Percentiles rank a stretch among this genome's conserved stretches.
These are phyloP conservation scores for Anarhynchus alexandrinus DNA, from an alignment of 2,113 vertebrate species.

Conservation along the genomic window DNA sequence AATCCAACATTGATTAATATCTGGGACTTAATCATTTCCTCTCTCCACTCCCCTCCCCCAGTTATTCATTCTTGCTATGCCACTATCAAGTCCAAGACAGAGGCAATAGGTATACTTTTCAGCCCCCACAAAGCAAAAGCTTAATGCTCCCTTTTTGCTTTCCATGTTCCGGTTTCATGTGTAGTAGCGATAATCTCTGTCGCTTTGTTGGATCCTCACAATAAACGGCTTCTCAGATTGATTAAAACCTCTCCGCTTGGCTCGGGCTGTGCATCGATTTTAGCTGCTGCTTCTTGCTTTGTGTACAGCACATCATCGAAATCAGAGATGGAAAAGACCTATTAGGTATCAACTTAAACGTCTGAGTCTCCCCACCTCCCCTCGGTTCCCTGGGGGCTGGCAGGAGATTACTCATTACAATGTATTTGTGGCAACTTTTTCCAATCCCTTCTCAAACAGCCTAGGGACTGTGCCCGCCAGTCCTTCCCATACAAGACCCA, in stretches of 20 bases:
- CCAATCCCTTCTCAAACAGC: background rate
- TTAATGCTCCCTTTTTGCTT: conserved; percentile 28
- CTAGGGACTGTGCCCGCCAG: background rate
- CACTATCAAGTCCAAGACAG: background rate
- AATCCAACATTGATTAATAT: background rate
- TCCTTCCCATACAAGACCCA: background rate
- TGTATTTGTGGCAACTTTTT: background rate
- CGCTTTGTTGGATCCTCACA: conserved; percentile 59
- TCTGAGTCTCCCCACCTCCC: background rate
- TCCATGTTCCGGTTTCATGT: background rate
- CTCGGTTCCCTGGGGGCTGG: background rate
- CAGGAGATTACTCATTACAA: background rate
- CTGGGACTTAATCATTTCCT: background rate
- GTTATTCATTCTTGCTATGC: background rate
- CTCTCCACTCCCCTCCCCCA: background rate
- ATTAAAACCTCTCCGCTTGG: conserved; percentile 54
- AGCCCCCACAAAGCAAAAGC: background rate
- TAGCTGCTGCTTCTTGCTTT: conserved; percentile 47
- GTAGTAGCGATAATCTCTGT: conserved; percentile 47
- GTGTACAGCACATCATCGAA: conserved; percentile 48
- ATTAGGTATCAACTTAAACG: conserved; percentile 13
- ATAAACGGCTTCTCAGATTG: conserved; percentile 48
- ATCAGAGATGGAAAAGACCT: conserved; percentile 61
- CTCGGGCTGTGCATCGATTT: conserved; percentile 57
- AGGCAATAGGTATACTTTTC: background rate